Evolutionary conservation across 2,888 invertebrate species (phyloP), one percentile per base, ranked within the genome.

Genomic region (Masnerella sp.): DNA sequence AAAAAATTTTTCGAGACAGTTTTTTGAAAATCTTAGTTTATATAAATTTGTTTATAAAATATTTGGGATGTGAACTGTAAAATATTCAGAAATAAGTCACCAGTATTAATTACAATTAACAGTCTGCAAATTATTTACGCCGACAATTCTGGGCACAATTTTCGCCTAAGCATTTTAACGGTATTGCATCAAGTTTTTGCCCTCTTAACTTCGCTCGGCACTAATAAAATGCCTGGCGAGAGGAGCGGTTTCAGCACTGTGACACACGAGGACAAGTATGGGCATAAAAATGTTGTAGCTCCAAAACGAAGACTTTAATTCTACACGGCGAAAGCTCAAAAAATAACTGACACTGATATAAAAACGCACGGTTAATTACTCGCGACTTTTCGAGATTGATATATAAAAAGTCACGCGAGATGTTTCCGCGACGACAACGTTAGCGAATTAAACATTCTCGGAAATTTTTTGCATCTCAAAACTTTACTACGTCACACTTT

Each of bases 261-360:
- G 56, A 42, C 42, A 54, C 51, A 15, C 32, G 32, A 28, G 2
- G 28, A 40, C 32, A 49, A 49, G 49, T 34, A 49, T 12, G 32
- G 11, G 12, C 34, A 49, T 15, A 58, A 32, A 32, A 15, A 18
- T 17, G 43, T 54, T 42, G 32, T 56, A 5, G 7, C 30, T n/a
- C 11, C n/a, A 58, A 58, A 43, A 32, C 45, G 2, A 58, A 58
- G 32, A 45, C 15, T 28, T 32, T 34, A 43, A 43, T 43, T 43
- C 34, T 17, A 36, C 17, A 11, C 32, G 22, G 15, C 17, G 34
- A 36, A 45, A 58, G 43, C 20, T 56, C 20, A 32, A 42, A 54
- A 56, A 30, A 42, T 56, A 32, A 32, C 14, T 58, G 42, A 32
- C 15, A 15, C 22, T 32, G 32, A 58, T 43, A 15, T n/a, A 34